Percentiles rank a stretch among this genome's conserved stretches.
Evolutionary conservation across 2,888 invertebrate species (phyloP).

Genomic region (Myathropa florea): DNA sequence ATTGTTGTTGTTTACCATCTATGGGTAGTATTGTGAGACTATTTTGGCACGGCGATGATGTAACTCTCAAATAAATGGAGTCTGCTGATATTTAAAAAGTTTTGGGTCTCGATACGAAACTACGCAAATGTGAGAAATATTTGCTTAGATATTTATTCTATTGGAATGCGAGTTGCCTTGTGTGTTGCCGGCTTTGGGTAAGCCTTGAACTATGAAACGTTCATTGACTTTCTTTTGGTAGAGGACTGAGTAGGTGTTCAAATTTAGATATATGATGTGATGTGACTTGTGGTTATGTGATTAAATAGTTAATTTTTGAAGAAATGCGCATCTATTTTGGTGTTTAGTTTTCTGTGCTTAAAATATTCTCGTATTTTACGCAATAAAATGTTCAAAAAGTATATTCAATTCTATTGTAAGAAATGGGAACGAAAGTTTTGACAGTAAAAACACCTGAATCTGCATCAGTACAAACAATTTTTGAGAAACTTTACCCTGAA

Average conservation of each 20-base stretch:
- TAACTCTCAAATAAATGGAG: slow-evolving; percentile 17
- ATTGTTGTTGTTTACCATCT: slow-evolving; percentile 24
- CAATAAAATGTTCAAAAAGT: too few species aligned
- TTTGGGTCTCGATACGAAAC: slow-evolving; percentile 1
- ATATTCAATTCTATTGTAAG: too few species aligned
- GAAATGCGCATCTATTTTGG: background rate
- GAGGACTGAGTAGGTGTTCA: slow-evolving; percentile 15
- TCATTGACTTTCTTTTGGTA: slow-evolving; percentile 51
- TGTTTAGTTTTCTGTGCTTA: too few species aligned
- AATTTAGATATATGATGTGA: background rate
- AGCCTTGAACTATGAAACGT: slow-evolving; percentile 57
- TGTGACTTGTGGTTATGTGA: slow-evolving; percentile 6
- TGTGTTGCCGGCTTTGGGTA: background rate
- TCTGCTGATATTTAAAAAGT: background rate
- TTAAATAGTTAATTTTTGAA: background rate
- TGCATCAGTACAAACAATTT: too few species aligned
- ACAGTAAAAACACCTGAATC: too few species aligned
- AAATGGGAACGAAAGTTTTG: too few species aligned
- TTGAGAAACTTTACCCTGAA: too few species aligned
- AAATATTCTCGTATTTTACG: too few species aligned
- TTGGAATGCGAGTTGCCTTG: background rate
- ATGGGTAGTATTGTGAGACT: background rate
- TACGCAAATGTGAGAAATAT: slow-evolving; percentile 39
- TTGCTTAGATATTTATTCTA: background rate
- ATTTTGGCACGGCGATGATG: slow-evolving; percentile 52